Conservation (phyloP, 2,888 invertebrate genomes). For the Cephalotes varians region DNA sequence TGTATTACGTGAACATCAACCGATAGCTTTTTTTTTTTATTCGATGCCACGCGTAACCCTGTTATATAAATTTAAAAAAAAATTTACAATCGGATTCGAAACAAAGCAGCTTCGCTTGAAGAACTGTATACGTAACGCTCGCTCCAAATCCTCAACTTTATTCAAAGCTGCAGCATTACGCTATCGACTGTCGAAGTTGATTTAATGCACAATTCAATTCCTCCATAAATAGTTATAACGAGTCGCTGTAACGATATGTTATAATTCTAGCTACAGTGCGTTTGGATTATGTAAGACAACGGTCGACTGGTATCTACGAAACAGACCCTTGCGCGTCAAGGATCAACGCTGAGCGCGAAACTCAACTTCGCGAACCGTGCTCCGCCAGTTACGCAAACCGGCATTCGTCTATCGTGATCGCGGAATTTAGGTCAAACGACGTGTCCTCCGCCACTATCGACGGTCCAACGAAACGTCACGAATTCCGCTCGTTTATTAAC, state of each 20-base stretch:
- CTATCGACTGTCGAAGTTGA: not conserved
- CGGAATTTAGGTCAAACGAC: conserved; percentile 83
- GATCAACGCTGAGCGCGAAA: conserved; percentile 65
- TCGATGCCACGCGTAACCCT: not conserved
- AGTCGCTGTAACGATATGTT: not conserved
- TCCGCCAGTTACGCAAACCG: conserved; percentile 77
- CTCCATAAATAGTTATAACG: not conserved
- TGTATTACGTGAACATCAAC: not conserved
- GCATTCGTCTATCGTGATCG: conserved; percentile 78
- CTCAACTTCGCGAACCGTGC: conserved; percentile 60
- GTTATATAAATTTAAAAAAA: not conserved
- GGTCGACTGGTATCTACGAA: conserved; percentile 29
- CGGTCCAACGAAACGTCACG: conserved; percentile 67
- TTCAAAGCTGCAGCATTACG: not conserved
- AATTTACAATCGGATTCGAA: not conserved
- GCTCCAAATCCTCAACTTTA: not conserved
- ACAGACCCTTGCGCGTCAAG: conserved; percentile 64
- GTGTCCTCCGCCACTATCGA: conserved; percentile 77
- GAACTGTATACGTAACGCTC: not conserved
- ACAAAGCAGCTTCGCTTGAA: not conserved
- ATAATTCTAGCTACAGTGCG: not conserved
- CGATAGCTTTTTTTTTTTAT: conserved; percentile 14
- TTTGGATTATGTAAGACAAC: conserved; percentile 63
- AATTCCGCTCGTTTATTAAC: conserved; percentile 71
- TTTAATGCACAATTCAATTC: not conserved